Conservation (phyloP, 2,113 vertebrate species). For the Misgurnus mizolepis region DNA sequence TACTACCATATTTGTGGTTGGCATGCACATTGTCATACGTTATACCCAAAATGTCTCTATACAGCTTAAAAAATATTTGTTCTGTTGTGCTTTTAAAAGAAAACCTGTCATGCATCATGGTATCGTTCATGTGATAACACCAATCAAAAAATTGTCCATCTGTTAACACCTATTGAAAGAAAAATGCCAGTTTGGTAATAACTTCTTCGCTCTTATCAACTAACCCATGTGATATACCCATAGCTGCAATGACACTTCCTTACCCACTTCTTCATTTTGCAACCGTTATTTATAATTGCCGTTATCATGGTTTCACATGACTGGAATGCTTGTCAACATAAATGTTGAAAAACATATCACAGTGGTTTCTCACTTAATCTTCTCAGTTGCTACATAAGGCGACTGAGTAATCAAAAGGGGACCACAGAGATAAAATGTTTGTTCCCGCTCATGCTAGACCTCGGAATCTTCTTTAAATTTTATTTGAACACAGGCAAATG, state of each 20-base stretch:
- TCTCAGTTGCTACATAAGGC: constrained; percentile 20
- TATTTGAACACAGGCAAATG: constrained; percentile 9
- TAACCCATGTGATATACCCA: constrained; percentile 3
- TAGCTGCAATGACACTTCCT: constrained; percentile 41
- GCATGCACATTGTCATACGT: not conserved
- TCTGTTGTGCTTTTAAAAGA: not conserved
- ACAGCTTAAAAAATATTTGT: not conserved
- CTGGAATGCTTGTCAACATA: constrained; percentile 37
- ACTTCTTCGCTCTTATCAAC: constrained; percentile 35
- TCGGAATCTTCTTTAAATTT: not conserved
- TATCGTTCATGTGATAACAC: constrained; percentile 17
- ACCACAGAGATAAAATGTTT: constrained; percentile 32
- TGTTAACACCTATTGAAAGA: constrained; percentile 24
- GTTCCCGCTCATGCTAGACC: not conserved
- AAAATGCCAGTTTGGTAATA: constrained; percentile 46
- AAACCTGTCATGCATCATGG: not conserved
- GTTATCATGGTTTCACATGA: constrained; percentile 43
- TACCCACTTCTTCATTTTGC: constrained; percentile 57
- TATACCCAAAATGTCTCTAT: not conserved
- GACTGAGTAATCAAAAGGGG: constrained; percentile 44
- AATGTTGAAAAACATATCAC: constrained; percentile 42
- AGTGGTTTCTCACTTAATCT: constrained; percentile 44
- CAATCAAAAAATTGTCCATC: constrained; percentile 25
- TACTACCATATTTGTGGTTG: not conserved
- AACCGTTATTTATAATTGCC: constrained; percentile 45